Percentiles rank a stretch among this genome's conserved stretches.
Evolutionary conservation across 2,797 vertebrate genomes (phyloP).

Genomic region (Bradypodion ventrale): DNA sequence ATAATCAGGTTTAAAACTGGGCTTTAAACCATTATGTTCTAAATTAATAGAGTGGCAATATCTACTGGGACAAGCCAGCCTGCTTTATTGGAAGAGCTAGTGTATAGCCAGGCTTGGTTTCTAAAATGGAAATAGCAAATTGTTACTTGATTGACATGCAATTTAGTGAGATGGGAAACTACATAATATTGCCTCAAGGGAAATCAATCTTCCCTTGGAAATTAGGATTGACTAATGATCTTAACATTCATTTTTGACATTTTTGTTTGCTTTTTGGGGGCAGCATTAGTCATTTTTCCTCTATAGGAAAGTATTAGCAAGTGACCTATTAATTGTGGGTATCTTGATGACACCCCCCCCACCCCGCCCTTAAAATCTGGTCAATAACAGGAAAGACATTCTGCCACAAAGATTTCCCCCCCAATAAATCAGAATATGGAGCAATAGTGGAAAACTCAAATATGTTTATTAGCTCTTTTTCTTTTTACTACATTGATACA

Average conservation of each 20-base stretch:
- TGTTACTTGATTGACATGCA: background rate
- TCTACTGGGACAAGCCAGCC: background rate
- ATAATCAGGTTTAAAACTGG: background rate
- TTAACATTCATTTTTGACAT: background rate
- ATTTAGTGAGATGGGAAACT: background rate
- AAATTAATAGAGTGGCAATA: background rate
- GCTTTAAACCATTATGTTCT: background rate
- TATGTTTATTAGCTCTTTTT: too few species aligned
- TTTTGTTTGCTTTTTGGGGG: background rate
- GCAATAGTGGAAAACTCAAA: too few species aligned
- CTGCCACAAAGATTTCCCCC: background rate
- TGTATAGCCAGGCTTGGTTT: background rate
- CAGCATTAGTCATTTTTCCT: background rate
- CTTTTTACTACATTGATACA: background rate
- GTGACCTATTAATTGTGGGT: background rate
- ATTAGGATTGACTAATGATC: background rate
- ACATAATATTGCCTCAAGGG: background rate
- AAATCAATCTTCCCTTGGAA: background rate
- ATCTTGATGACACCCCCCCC: background rate
- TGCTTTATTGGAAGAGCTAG: slow-evolving; percentile 1
- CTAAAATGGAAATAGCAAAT: background rate
- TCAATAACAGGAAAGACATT: background rate
- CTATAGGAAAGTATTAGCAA: background rate
- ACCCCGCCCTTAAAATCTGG: background rate
- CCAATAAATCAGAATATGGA: too few species aligned